Evolutionary conservation across 2,797 vertebrate genomes (phyloP).

Genomic region (Pelodytes ibericus): DNA sequence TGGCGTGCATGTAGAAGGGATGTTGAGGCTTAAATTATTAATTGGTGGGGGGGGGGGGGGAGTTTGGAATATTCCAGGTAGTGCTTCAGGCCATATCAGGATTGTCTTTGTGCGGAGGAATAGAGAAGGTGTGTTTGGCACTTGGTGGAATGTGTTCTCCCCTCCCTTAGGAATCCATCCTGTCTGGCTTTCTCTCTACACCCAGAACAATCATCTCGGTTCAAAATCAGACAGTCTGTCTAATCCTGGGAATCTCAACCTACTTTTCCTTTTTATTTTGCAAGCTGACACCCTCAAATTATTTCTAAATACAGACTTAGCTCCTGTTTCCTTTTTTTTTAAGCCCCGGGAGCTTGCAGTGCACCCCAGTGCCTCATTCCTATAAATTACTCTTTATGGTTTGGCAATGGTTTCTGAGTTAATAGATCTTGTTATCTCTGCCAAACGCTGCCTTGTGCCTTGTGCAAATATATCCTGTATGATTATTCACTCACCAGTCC

Average conservation of each 20-base stretch:
- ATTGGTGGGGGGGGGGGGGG: not conserved
- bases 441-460: no score
- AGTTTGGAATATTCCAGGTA: not conserved
- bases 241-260: not conserved
- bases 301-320: not conserved
- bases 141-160: constrained; percentile 53
- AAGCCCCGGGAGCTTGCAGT: no score
- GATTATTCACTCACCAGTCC: no score
- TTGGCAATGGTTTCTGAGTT: no score
- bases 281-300: not conserved
- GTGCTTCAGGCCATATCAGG: constrained; percentile 5
- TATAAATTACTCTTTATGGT: no score
- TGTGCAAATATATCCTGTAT: no score
- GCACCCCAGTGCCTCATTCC: no score
- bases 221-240: not conserved
- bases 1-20: no score
- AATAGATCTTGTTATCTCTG: no score
- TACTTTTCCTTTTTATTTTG: not conserved
- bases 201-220: not conserved
- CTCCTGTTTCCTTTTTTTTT: no score
- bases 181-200: constrained; percentile 54
- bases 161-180: constrained; percentile 57
- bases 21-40: no score
- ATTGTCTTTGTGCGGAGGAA: constrained; percentile 64
- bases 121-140: constrained; percentile 52